phyloP scores from a whole-genome alignment of 2,797 vertebrate genomes.

The Hyperoplus immaculatus region DNA sequence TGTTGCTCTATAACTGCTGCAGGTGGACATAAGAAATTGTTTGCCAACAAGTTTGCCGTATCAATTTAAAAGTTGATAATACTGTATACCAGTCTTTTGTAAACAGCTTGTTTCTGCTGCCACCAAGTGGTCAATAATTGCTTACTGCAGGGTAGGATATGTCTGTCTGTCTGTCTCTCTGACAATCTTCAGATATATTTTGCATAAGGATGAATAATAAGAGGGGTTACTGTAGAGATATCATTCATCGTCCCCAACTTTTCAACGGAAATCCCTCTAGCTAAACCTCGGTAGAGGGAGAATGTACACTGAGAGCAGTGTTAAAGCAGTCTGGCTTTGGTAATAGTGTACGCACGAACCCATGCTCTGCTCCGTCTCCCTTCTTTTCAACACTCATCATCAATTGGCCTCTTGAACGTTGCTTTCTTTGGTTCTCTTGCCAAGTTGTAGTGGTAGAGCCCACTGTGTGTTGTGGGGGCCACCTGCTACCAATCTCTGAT shows the following conservation, averaged over 20 bases:
- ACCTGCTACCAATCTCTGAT: slow-evolving; percentile 72
- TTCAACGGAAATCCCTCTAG: slow-evolving; percentile 23
- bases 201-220: background rate
- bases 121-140: background rate
- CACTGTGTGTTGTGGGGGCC: slow-evolving; percentile 44
- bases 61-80: background rate
- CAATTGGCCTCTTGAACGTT: slow-evolving; percentile 38
- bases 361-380: slow-evolving; percentile 9
- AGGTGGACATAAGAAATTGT: background rate
- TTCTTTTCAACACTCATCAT: slow-evolving; percentile 65
- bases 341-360: slow-evolving; percentile 39
- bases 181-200: background rate
- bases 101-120: background rate
- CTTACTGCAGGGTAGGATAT: background rate
- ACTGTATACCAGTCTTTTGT: background rate
- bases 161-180: too few relatives aligned
- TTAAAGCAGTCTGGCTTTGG: slow-evolving; percentile 33
- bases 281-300: slow-evolving; percentile 11
- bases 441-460: slow-evolving; percentile 52
- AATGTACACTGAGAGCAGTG: slow-evolving; percentile 17
- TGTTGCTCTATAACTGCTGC: background rate
- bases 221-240: background rate
- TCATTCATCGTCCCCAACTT: background rate
- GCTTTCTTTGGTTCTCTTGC: slow-evolving; percentile 63
- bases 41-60: background rate